A percentile compares a stretch with the other conserved stretches of the same genome.
Conservation (phyloP, 2,888 invertebrate genomes). For the Neoitamus cyanurus region DNA sequence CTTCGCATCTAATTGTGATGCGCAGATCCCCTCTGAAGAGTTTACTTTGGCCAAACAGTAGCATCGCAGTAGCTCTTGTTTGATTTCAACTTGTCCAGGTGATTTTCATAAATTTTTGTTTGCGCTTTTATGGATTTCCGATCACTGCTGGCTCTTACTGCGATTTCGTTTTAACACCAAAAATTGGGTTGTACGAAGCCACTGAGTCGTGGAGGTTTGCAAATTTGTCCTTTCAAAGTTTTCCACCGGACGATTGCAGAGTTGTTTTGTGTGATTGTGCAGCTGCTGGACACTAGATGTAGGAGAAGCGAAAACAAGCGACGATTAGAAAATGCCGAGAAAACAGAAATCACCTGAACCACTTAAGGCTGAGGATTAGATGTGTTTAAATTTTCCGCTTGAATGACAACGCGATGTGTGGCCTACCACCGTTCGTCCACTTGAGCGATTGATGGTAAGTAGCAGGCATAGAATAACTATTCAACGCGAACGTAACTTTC, state of each 20-base stretch:
- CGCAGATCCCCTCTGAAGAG: conserved; percentile 46
- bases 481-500: conserved; percentile 18
- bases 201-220: neutral
- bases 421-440: conserved; percentile 47
- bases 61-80: conserved; percentile 44
- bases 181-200: neutral
- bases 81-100: conserved; percentile 34
- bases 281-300: neutral
- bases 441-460: conserved; percentile 30
- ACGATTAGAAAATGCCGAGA: neutral
- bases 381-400: conserved; percentile 64
- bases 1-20: conserved; percentile 46
- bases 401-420: conserved; percentile 56
- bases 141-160: neutral
- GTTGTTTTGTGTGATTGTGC: neutral
- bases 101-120: conserved; percentile 33
- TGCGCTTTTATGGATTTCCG: conserved; percentile 18
- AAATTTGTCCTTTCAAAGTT: neutral
- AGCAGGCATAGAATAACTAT: conserved; percentile 19
- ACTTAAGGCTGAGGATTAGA: conserved; percentile 65
- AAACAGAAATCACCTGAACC: conserved; percentile 57
- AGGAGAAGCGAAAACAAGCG: neutral
- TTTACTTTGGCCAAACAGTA: conserved; percentile 52
- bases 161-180: conserved; percentile 40
- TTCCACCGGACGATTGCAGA: neutral